A percentile compares a stretch with the other conserved stretches of the same genome.
These are phyloP conservation scores for Clistopyga incitator DNA, from an alignment of 2,888 invertebrate genomes.

Conservation along the genomic window DNA sequence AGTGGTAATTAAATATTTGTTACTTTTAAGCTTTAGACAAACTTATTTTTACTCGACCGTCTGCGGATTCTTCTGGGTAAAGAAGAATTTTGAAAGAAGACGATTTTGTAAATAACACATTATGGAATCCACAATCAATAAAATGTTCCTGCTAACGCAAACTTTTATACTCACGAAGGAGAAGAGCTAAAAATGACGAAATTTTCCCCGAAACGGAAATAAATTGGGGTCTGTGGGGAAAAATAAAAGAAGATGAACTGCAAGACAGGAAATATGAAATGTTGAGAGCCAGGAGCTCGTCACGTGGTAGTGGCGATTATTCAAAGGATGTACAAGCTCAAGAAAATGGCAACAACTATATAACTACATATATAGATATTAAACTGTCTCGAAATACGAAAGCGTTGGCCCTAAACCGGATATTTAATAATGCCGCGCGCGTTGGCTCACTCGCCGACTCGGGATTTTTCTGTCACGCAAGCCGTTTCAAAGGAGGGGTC, in stretches of 20 bases:
- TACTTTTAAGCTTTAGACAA: no score
- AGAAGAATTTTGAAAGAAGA: no score
- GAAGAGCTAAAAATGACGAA: no score
- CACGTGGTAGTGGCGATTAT: slow-evolving; percentile 55
- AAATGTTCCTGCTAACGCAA: no score
- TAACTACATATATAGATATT: slow-evolving; percentile 30
- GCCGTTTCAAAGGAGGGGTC: slow-evolving; percentile 67
- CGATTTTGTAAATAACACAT: no score
- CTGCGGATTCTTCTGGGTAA: no score
- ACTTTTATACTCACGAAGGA: no score
- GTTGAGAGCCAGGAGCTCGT: slow-evolving; percentile 44
- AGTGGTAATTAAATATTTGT: no score
- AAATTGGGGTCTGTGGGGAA: not conserved
- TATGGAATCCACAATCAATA: no score
- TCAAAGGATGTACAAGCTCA: slow-evolving; percentile 49
- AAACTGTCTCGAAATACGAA: slow-evolving; percentile 31
- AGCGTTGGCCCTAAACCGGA: slow-evolving; percentile 64
- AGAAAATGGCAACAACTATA: slow-evolving; percentile 46
- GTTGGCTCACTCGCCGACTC: slow-evolving; percentile 38
- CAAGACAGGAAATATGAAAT: slow-evolving; percentile 27
- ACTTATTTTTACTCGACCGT: no score
- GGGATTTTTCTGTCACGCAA: slow-evolving; percentile 65
- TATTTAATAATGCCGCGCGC: slow-evolving; percentile 70
- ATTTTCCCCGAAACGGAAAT: not conserved
- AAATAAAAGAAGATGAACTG: slow-evolving; percentile 5